A percentile compares a stretch with the other conserved stretches of the same genome.
phyloP scores from a whole-genome alignment of 2,888 invertebrate species.

The Thelaira solivaga region DNA sequence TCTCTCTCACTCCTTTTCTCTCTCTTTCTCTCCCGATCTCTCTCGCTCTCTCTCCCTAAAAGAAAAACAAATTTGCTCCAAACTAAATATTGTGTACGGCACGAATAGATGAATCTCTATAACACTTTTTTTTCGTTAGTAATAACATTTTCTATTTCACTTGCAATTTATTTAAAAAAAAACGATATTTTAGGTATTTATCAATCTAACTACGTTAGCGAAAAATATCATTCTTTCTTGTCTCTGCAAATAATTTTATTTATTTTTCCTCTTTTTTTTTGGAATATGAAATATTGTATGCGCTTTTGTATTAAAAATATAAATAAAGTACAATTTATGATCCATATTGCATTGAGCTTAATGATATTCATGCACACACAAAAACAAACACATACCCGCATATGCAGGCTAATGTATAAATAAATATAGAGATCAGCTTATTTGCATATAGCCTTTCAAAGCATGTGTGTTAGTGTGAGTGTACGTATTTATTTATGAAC shows the following conservation, averaged over 20 bases:
- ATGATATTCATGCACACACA: slow-evolving; percentile 13
- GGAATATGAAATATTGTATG: slow-evolving; percentile 25
- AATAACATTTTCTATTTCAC: too few species aligned
- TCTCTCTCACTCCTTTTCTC: too few species aligned
- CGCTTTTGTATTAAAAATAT: slow-evolving; percentile 25
- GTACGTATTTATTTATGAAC: too few species aligned
- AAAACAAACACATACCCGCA: slow-evolving; percentile 1
- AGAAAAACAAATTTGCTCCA: too few species aligned
- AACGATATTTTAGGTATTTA: neutral
- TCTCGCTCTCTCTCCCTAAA: too few species aligned
- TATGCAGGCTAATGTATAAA: too few species aligned
- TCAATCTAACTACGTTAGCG: neutral
- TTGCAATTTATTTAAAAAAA: too few species aligned
- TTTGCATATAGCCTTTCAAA: neutral
- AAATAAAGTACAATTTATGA: slow-evolving; percentile 44
- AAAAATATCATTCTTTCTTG: neutral
- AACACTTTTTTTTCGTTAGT: too few species aligned
- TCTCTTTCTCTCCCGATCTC: too few species aligned
- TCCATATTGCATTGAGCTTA: slow-evolving; percentile 36
- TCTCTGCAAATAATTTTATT: slow-evolving; percentile 8
- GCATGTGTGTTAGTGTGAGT: neutral
- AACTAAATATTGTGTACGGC: too few species aligned
- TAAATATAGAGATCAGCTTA: slow-evolving; percentile 12
- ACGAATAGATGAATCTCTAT: too few species aligned
- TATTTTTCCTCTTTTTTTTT: slow-evolving; percentile 16